Evolutionary conservation across 2,797 vertebrate genomes (phyloP).

Genomic region (Prunella strophiata): DNA sequence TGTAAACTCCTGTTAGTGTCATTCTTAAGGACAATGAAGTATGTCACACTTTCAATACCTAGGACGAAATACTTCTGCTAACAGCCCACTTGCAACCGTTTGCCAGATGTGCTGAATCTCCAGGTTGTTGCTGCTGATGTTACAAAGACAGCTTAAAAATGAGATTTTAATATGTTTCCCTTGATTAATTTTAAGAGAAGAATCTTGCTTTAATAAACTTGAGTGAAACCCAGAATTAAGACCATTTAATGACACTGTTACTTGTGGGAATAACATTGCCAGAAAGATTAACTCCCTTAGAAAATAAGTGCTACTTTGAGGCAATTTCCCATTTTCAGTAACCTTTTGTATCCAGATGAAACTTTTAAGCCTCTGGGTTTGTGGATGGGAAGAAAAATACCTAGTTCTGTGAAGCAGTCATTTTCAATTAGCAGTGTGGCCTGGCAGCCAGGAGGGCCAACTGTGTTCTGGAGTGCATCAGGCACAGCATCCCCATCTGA

Average conservation of each 20-base stretch:
- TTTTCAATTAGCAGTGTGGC: background rate
- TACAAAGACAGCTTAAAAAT: background rate
- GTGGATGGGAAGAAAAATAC: background rate
- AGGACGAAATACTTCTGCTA: background rate
- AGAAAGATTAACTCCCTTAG: background rate
- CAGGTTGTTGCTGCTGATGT: background rate
- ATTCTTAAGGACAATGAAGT: background rate
- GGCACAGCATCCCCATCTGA: background rate
- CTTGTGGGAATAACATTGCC: background rate
- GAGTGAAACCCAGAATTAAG: background rate
- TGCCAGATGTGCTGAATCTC: background rate
- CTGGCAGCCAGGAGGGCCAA: background rate
- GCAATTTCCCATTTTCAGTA: background rate
- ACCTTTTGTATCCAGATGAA: background rate
- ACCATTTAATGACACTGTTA: background rate
- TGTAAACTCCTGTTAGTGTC: background rate
- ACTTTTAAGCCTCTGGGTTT: background rate
- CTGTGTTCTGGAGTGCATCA: fast-evolving
- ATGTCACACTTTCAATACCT: background rate
- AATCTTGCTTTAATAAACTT: background rate
- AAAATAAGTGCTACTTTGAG: conserved; percentile 3
- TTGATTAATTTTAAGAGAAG: background rate
- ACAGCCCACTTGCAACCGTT: background rate
- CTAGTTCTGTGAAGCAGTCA: background rate
- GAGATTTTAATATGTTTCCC: background rate